Percentiles rank a stretch among this genome's conserved stretches.
phyloP scores from a whole-genome alignment of 2,888 invertebrate species.

The Monochamus alternatus region DNA sequence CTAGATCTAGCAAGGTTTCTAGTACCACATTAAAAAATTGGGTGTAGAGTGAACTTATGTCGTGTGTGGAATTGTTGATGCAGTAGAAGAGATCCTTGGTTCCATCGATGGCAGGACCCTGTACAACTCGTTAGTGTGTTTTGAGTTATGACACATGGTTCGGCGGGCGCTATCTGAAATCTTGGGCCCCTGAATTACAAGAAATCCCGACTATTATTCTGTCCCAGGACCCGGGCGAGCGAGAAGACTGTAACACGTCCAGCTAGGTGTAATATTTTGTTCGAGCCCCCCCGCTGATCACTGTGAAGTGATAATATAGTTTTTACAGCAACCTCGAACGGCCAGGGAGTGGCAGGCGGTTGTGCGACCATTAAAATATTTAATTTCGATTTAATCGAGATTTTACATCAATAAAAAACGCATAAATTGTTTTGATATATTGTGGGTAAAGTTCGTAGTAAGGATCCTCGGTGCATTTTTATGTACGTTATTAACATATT shows the following conservation, averaged over 20 bases:
- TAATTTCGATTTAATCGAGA: constrained; percentile 69
- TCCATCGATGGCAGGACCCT: background rate
- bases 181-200: constrained; percentile 55
- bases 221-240: constrained; percentile 21
- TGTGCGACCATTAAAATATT: constrained; percentile 63
- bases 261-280: constrained; percentile 65
- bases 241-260: constrained; percentile 33
- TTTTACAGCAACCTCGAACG: constrained; percentile 65
- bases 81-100: background rate
- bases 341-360: constrained; percentile 64
- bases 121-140: constrained; percentile 46
- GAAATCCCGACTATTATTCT: constrained; percentile 53
- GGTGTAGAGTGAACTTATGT: too few species aligned
- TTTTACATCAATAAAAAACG: constrained; percentile 69
- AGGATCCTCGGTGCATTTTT: constrained; percentile 47
- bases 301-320: constrained; percentile 69
- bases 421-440: constrained; percentile 67
- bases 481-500: constrained; percentile 54
- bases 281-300: constrained; percentile 63
- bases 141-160: constrained; percentile 47
- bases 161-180: constrained; percentile 51
- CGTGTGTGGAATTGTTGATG: too few species aligned
- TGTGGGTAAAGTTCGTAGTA: constrained; percentile 40
- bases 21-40: too few species aligned
- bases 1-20: too few species aligned